Conservation (phyloP, 2,888 invertebrate genomes). For the Drosophila prostipennis region DNA sequence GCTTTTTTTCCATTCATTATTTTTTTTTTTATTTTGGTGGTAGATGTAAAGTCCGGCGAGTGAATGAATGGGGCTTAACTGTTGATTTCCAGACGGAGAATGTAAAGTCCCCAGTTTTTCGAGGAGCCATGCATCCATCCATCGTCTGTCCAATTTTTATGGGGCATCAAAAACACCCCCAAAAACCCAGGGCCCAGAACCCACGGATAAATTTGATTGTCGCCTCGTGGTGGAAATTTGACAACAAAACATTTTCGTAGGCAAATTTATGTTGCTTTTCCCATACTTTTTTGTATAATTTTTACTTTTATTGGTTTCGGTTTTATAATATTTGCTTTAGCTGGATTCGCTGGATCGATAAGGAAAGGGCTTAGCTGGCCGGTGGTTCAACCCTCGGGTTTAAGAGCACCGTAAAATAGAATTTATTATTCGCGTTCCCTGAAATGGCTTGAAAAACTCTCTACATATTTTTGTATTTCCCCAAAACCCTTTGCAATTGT, state of each 20-base stretch:
- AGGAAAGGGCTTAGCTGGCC: constrained; percentile 3
- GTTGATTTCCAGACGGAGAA: constrained; percentile 38
- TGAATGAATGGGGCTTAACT: constrained; percentile 44
- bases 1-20: not conserved
- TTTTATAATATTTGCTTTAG: constrained; percentile 17
- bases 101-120: constrained; percentile 16
- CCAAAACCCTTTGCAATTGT: not conserved
- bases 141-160: constrained; percentile 18
- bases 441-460: constrained; percentile 13
- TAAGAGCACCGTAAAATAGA: constrained; percentile 62
- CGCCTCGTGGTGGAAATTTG: constrained; percentile 61
- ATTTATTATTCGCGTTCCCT: constrained; percentile 69
- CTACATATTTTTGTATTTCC: not conserved
- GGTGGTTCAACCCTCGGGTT: constrained; percentile 18
- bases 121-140: constrained; percentile 33
- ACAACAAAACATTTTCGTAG: constrained; percentile 68
- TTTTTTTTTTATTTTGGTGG: not conserved
- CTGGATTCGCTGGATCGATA: constrained; percentile 14
- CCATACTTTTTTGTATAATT: constrained; percentile 45
- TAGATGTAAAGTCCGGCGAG: constrained; percentile 5
- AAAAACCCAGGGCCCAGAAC: not conserved
- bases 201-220: constrained; percentile 66
- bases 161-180: constrained; percentile 10
- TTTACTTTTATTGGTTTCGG: constrained; percentile 18
- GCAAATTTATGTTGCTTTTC: constrained; percentile 70